Percentiles rank a stretch among this genome's conserved stretches.
These are phyloP conservation scores for Tokudaia tokunoshimensis DNA, from an alignment of 2,797 vertebrate genomes.

Conservation along the genomic window DNA sequence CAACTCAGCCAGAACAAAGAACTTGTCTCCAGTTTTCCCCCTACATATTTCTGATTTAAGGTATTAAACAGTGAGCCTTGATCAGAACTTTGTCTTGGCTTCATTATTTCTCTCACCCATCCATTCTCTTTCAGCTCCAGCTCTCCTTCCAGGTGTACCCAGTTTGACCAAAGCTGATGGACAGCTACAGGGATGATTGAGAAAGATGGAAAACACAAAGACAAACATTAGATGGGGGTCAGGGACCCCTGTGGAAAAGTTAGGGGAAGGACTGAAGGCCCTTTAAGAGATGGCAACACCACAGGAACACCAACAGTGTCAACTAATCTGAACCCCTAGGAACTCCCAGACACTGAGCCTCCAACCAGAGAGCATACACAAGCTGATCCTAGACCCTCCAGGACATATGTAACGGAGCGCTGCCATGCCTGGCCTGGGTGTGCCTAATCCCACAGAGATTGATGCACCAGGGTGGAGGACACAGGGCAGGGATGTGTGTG, in stretches of 20 bases:
- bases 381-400: not conserved
- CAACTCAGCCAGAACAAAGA: too few relatives aligned
- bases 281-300: not conserved
- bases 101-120: too few relatives aligned
- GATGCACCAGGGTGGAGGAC: not conserved
- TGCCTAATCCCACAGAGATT: not conserved
- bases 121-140: too few relatives aligned
- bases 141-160: too few relatives aligned
- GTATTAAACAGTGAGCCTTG: too few relatives aligned
- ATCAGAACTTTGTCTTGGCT: too few relatives aligned
- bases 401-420: not conserved
- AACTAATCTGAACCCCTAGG: not conserved
- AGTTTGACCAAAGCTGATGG: too few relatives aligned
- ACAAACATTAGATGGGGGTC: not conserved
- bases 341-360: not conserved
- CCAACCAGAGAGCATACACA: not conserved
- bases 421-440: not conserved
- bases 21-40: too few relatives aligned
- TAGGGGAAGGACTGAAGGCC: not conserved
- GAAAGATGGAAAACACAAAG: not conserved
- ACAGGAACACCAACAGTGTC: not conserved
- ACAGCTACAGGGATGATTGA: not conserved
- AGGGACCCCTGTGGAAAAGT: not conserved
- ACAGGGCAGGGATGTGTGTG: fast-evolving
- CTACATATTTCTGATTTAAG: too few relatives aligned